A percentile compares a stretch with the other conserved stretches of the same genome.
Evolutionary conservation across 2,797 vertebrate species (phyloP).

Genomic region (Saxicola maurus): DNA sequence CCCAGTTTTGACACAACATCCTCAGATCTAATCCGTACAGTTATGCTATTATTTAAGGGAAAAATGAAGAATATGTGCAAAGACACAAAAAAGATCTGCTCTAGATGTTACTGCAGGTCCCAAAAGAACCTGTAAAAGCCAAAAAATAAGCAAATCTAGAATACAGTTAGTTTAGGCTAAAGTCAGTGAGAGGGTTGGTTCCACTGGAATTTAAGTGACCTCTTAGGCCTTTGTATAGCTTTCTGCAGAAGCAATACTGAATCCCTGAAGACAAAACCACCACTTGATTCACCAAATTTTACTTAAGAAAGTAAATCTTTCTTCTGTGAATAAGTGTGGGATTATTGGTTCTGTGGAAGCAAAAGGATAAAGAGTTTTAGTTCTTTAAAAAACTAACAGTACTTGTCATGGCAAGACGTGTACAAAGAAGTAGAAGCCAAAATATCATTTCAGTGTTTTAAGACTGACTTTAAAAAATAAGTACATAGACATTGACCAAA

Average conservation of each 20-base stretch:
- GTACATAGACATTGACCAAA: neutral
- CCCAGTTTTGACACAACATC: neutral
- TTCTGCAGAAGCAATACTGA: neutral
- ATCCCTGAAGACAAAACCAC: neutral
- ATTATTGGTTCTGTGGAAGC: neutral
- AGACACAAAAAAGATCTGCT: neutral
- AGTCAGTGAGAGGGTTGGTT: neutral
- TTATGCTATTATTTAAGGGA: neutral
- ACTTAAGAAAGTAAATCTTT: neutral
- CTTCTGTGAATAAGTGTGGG: neutral
- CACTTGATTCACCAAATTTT: neutral
- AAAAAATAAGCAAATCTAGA: neutral
- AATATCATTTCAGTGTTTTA: neutral
- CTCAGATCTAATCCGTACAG: neutral
- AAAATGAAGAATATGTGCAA: neutral
- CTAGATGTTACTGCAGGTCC: neutral
- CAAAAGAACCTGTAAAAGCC: neutral
- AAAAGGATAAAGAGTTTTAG: neutral
- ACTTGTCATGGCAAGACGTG: constrained; percentile 26
- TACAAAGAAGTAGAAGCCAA: constrained; percentile 30
- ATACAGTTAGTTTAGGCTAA: neutral
- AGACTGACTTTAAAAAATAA: constrained; percentile 2
- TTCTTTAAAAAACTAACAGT: constrained; percentile 47
- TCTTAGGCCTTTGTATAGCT: neutral
- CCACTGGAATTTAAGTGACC: neutral